These are phyloP conservation scores for Myotis findleyi DNA, from an alignment of 2,797 vertebrate genomes.

Conservation along the genomic window DNA sequence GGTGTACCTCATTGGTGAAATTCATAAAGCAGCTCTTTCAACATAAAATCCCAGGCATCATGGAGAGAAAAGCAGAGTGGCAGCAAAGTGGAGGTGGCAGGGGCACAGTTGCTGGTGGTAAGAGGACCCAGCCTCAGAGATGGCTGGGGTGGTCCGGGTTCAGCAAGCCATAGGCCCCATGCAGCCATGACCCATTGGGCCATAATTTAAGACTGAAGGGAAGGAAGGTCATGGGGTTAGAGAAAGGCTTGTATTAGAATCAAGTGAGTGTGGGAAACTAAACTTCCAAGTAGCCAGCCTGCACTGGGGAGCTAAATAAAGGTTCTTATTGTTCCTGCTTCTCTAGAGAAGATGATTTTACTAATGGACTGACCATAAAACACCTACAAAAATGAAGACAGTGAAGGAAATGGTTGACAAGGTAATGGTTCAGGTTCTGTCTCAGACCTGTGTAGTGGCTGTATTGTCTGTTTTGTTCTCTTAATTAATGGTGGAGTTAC, in stretches of 20 bases:
- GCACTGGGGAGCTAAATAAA: not conserved
- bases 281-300: not conserved
- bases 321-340: constrained; percentile 5
- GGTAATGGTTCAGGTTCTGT: not conserved
- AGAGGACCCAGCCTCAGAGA: not conserved
- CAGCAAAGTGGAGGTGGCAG: not conserved
- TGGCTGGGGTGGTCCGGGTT: not conserved
- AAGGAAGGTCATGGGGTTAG: not conserved
- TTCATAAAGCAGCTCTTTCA: not conserved
- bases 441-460: not conserved
- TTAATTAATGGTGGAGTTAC: not conserved
- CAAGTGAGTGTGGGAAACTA: not conserved
- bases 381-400: not conserved
- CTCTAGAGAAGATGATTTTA: constrained; percentile 20
- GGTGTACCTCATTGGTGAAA: not conserved
- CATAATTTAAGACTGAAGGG: not conserved
- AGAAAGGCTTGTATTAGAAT: not conserved
- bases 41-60: not conserved
- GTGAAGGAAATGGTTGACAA: not conserved
- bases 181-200: not conserved
- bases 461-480: not conserved
- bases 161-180: not conserved
- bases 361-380: not conserved
- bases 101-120: not conserved
- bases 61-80: not conserved